These are phyloP conservation scores for Jacana jacana DNA, from an alignment of 2,113 vertebrate species.

Conservation along the genomic window DNA sequence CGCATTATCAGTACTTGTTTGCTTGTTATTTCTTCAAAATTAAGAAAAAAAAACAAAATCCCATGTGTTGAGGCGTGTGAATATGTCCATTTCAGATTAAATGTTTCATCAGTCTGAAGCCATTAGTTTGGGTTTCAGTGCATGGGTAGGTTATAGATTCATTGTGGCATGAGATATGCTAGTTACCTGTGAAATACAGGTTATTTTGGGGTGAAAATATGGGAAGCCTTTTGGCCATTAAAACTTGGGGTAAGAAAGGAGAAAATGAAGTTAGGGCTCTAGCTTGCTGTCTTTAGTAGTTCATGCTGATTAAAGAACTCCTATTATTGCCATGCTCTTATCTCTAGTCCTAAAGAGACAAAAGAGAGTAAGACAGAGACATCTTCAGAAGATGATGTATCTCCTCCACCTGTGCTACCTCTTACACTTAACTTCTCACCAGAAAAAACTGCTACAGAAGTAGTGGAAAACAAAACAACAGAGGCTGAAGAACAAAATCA, in stretches of 20 bases:
- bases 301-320: not conserved
- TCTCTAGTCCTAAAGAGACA: slow-evolving; percentile 11
- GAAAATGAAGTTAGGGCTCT: not conserved
- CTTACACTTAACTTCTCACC: slow-evolving; percentile 76
- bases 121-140: not conserved
- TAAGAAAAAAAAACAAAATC: not conserved
- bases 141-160: not conserved
- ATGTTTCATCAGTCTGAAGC: not conserved
- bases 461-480: not conserved
- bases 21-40: not conserved
- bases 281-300: not conserved
- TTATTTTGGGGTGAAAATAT: not conserved
- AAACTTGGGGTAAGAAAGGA: not conserved
- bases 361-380: not conserved
- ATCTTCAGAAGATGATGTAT: not conserved
- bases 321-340: not conserved
- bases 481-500: not conserved
- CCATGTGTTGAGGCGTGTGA: not conserved
- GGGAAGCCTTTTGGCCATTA: not conserved
- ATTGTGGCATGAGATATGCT: not conserved
- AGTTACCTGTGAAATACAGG: not conserved
- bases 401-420: slow-evolving; percentile 36
- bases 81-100: not conserved
- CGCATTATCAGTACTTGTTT: not conserved
- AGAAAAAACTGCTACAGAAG: slow-evolving; percentile 43